Conservation (phyloP, 2,888 invertebrate genomes). For the Unio delphinus region DNA sequence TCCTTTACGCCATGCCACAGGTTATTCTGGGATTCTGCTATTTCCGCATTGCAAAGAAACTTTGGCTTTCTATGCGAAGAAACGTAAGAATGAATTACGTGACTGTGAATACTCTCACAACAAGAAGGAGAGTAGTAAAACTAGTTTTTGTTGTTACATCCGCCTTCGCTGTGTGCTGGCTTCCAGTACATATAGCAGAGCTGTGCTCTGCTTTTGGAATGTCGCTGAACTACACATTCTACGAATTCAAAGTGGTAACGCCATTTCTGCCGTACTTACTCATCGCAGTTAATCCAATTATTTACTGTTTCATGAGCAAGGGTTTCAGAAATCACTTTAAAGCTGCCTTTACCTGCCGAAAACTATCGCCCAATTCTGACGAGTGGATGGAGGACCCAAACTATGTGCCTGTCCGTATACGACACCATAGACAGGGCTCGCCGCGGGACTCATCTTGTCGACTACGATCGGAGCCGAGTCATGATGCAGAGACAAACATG, state of each 20-base stretch:
- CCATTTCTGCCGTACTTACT: slow-evolving; percentile 31
- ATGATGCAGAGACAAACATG: no score
- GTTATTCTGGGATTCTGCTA: slow-evolving; percentile 31
- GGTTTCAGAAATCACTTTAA: slow-evolving; percentile 28
- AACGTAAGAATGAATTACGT: slow-evolving; percentile 11
- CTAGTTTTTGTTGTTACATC: slow-evolving; percentile 27
- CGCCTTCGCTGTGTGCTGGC: slow-evolving; percentile 36
- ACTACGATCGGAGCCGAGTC: no score
- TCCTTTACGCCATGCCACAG: slow-evolving; percentile 32
- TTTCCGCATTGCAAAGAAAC: slow-evolving; percentile 25
- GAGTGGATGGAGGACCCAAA: no score
- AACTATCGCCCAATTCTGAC: no score
- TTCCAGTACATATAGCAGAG: slow-evolving; percentile 33
- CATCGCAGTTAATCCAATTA: slow-evolving; percentile 33
- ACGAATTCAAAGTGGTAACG: slow-evolving; percentile 30
- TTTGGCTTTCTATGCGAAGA: slow-evolving; percentile 16
- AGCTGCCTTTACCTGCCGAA: slow-evolving; percentile 21
- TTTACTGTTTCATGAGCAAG: slow-evolving; percentile 40
- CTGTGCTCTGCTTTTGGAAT: slow-evolving; percentile 19
- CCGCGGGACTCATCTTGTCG: no score
- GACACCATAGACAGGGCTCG: no score
- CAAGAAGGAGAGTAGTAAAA: slow-evolving; percentile 23
- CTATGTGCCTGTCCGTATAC: no score
- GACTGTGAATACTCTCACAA: slow-evolving; percentile 18
- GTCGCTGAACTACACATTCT: slow-evolving; percentile 11